Evolutionary conservation across 2,113 vertebrate genomes (phyloP).

Genomic region (Micronycteris hirsuta): DNA sequence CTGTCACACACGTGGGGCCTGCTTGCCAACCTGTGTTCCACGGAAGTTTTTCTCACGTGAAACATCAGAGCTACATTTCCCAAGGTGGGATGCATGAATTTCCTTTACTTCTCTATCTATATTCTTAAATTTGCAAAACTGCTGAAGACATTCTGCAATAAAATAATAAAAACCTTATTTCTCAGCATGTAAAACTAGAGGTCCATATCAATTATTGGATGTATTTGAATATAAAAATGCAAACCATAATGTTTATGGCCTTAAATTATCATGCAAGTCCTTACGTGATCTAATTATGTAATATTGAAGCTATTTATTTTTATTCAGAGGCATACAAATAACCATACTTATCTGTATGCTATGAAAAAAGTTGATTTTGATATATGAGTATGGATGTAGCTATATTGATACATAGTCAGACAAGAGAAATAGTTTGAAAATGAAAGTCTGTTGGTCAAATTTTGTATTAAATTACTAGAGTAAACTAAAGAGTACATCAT

Average conservation of each 20-base stretch:
- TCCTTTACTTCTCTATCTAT: not conserved
- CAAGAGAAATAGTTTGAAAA: not conserved
- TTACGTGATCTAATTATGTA: not conserved
- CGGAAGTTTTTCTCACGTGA: no score
- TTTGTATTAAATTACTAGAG: not conserved
- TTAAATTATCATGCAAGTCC: not conserved
- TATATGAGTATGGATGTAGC: not conserved
- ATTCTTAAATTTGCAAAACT: not conserved
- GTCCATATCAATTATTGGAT: not conserved
- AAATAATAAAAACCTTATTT: not conserved
- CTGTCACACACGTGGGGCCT: no score
- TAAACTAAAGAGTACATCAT: not conserved
- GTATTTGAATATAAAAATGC: not conserved
- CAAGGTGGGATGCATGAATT: no score
- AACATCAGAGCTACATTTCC: no score
- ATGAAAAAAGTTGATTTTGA: not conserved
- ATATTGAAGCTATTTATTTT: not conserved
- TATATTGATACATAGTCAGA: not conserved
- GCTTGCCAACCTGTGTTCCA: no score
- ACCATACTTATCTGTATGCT: not conserved
- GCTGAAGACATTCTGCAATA: not conserved
- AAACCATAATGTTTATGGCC: not conserved
- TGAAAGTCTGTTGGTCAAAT: not conserved
- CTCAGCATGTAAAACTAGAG: not conserved
- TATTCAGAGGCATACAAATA: not conserved